Conservation (phyloP, 2,113 vertebrate genomes). For the Cnemophilus loriae region DNA sequence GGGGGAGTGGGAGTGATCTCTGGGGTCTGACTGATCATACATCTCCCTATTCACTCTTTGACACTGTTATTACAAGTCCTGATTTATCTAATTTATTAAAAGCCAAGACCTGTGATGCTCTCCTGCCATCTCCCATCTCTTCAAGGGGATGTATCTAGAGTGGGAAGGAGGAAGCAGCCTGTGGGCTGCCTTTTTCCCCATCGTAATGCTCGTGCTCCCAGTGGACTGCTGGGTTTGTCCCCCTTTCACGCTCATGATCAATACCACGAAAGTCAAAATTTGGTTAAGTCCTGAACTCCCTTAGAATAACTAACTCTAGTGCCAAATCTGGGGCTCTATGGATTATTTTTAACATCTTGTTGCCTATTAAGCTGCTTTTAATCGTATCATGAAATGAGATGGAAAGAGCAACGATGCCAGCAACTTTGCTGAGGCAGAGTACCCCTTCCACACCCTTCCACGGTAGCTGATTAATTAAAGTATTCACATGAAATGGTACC, state of each 20-base stretch:
- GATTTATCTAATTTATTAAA: background rate
- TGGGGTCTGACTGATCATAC: background rate
- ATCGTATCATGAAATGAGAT: background rate
- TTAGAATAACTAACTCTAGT: background rate
- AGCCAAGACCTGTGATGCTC: background rate
- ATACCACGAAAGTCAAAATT: background rate
- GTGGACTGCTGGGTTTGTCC: background rate
- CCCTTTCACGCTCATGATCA: background rate
- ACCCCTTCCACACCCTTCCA: background rate
- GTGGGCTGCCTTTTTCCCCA: background rate
- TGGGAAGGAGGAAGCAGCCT: background rate
- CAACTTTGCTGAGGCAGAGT: background rate
- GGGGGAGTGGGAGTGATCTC: fast-evolving
- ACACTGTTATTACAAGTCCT: background rate
- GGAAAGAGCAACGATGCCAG: background rate
- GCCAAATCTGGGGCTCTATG: background rate
- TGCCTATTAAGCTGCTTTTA: background rate
- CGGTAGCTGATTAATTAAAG: conserved; percentile 73
- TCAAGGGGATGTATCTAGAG: background rate
- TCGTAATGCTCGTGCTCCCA: fast-evolving
- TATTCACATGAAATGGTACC: conserved; percentile 53
- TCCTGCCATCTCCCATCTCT: background rate
- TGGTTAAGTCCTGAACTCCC: background rate
- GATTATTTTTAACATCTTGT: background rate
- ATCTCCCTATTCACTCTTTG: background rate